phyloP scores from a whole-genome alignment of 1,140 invertebrate genomes.

The honey bee (Apis mellifera) region Amel_HAv3.1 CM009931.2:2400001-2400500 shows the following conservation, averaged over 20 bases:
- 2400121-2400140: no score
- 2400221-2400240: constrained; percentile 18
- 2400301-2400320: constrained; percentile 75
- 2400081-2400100: no score
- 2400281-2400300: constrained; percentile 73
- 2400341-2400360: constrained; percentile 82
- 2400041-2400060: constrained; percentile 15
- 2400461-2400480: constrained; percentile 71
- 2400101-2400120: constrained; percentile 8
- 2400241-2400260: constrained; percentile 46
- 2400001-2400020: neutral
- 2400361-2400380: constrained; percentile 82
- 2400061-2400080: neutral
- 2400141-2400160: constrained; percentile 26
- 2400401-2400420: constrained; percentile 72
- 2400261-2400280: constrained; percentile 36
- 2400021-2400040: constrained; percentile 50
- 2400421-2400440: constrained; percentile 71
- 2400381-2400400: constrained; percentile 82
- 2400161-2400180: constrained; percentile 24
- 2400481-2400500: constrained; percentile 61
- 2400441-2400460: constrained; percentile 68
- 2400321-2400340: constrained; percentile 81
- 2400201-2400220: neutral
- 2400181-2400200: constrained; percentile 23